These are phyloP conservation scores for Pipra filicauda DNA, from an alignment of 2,113 vertebrate species.

Conservation along the genomic window DNA sequence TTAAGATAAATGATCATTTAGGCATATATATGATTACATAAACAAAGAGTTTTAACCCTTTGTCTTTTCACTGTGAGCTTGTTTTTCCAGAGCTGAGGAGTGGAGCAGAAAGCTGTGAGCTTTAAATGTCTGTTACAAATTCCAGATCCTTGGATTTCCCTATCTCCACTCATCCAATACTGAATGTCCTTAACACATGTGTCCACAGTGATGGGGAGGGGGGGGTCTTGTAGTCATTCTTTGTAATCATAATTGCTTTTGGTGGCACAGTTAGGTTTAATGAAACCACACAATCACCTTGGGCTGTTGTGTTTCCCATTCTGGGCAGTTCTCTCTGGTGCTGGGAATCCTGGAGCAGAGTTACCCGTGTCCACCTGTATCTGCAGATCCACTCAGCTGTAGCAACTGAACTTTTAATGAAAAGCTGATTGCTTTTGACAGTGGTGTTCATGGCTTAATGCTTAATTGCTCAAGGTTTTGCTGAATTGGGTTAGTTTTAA, in stretches of 20 bases:
- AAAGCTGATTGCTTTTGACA: not conserved
- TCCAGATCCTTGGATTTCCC: not conserved
- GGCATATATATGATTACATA: not conserved
- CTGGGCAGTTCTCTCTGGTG: not conserved
- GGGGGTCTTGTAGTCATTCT: not conserved
- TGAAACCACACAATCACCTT: not conserved
- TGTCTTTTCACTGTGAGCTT: not conserved
- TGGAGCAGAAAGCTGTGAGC: not conserved
- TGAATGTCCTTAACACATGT: accelerated
- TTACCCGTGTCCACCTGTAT: not conserved
- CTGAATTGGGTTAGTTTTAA: not conserved
- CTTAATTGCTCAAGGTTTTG: not conserved
- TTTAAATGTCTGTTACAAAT: not conserved
- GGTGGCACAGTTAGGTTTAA: not conserved
- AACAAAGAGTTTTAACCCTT: not conserved
- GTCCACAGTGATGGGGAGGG: not conserved
- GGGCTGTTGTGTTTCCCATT: not conserved
- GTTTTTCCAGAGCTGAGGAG: not conserved
- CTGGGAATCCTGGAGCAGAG: not conserved
- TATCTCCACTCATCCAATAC: accelerated
- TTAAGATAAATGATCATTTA: not conserved
- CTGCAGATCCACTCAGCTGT: not conserved
- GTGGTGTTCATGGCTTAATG: not conserved
- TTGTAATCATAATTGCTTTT: not conserved
- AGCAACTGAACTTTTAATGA: not conserved